Conservation (phyloP, 2,797 vertebrate genomes). For the Nannoperca obscura region DNA sequence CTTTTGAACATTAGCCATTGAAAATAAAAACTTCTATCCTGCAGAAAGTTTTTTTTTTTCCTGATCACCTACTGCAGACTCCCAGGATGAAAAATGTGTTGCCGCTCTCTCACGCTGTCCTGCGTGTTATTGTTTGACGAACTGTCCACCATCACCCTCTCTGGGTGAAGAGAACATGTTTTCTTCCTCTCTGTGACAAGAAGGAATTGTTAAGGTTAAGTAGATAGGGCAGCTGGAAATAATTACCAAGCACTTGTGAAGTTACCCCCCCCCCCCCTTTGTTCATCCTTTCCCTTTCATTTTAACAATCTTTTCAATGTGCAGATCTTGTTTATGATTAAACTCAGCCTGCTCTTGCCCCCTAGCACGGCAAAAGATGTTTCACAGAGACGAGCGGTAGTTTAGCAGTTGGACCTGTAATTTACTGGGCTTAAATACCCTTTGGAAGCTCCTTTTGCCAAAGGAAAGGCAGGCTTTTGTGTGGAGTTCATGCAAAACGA, state of each 20-base stretch:
- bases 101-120: conserved; percentile 54
- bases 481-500: conserved; percentile 88
- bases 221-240: conserved; percentile 93
- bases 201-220: conserved; percentile 92
- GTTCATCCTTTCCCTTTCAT: conserved; percentile 73
- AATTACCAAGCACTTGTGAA: conserved; percentile 89
- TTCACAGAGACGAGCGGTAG: conserved; percentile 83
- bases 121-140: conserved; percentile 75
- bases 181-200: conserved; percentile 83
- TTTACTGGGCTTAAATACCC: conserved; percentile 89
- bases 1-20: conserved; percentile 23
- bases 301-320: conserved; percentile 74
- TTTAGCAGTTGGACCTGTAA: conserved; percentile 86
- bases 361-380: conserved; percentile 80
- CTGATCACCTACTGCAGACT: conserved; percentile 30
- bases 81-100: conserved; percentile 20
- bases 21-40: conserved; percentile 32
- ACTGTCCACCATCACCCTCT: conserved; percentile 62
- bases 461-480: conserved; percentile 90
- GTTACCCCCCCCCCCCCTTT: conserved; percentile 59
- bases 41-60: conserved; percentile 5
- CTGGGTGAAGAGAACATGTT: conserved; percentile 79
- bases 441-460: conserved; percentile 59
- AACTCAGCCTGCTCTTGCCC: conserved; percentile 86
- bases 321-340: conserved; percentile 85